Base-by-base conservation (phyloP, 2,888 invertebrate genomes). In the Pemphredon lugubris region DNA sequence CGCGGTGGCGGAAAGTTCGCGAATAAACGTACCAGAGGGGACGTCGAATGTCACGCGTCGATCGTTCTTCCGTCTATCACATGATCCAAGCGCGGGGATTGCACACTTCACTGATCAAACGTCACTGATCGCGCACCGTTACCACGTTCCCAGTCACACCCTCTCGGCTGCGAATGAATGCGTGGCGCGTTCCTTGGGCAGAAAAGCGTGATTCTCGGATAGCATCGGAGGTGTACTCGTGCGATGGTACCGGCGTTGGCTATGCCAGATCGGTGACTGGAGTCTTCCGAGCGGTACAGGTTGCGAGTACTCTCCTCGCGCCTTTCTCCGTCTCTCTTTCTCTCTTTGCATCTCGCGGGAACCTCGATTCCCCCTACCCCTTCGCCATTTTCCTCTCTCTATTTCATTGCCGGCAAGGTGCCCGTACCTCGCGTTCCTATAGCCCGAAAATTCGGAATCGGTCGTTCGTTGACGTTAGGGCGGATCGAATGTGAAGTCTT, bases 261-360 rank as follows among this genome's bases (percentile, higher is more conserved):
- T 77, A 77, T 75, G 83, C 77, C 82, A 86, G 87, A 86, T 88
- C 87, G 83, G 86, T 87, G 88, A 88, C 88, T 88, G 88, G 84
- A 84, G 78, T 63, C 65, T 77, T 73, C 72, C 59, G 72, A 57
- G 51, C 60, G 50, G 81, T 73, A 83, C 83, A 85, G 84, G 83
- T 86, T 51, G 45, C 71, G 57, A 57, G 70, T 74, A 78, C 47
- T 69, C 63, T 73, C 42, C 34, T 50, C 44, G 32, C 21, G 18
- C 42, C 50, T 68, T 47, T 69, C 69, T 74, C 51, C 39, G 34
- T 71, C 64, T 47, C 53, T 59, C 55, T 65, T 60, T 48, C 57
- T 54, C 55, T 23, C 44, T 61, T 53, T 42, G 9, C 51, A 32
- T 37, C 44, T 13, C 14, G n/a, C 11, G 6, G 16, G 13, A 61